phyloP scores from a whole-genome alignment of 2,797 vertebrate genomes.

The Onychomys leucogaster region DNA sequence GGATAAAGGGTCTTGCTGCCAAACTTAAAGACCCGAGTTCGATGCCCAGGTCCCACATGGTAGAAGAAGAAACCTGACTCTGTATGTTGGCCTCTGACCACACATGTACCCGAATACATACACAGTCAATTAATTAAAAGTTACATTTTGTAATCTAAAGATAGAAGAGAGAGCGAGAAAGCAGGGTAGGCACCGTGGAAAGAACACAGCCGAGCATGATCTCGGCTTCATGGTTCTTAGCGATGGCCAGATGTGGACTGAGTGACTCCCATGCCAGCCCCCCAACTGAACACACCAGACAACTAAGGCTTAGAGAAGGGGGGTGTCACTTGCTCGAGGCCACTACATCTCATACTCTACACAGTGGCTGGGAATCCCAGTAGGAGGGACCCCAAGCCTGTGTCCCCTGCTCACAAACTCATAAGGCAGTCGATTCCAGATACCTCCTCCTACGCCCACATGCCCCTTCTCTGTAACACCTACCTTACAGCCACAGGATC shows the following conservation, averaged over 20 bases:
- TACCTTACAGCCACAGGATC: background rate
- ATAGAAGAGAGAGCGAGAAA: background rate
- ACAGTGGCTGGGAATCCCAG: background rate
- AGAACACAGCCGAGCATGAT: background rate
- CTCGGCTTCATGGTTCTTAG: background rate
- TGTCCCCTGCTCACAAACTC: rapidly evolving
- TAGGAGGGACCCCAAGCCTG: background rate
- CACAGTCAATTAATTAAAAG: background rate
- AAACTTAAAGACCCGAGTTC: background rate
- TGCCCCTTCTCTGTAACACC: background rate
- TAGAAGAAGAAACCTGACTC: background rate
- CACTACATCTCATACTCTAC: background rate
- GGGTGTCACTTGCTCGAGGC: background rate
- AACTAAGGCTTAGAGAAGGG: background rate
- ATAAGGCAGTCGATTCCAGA: background rate
- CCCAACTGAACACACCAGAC: background rate
- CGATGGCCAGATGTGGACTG: background rate
- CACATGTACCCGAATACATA: background rate
- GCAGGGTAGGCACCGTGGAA: too few relatives aligned
- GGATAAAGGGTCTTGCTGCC: background rate
- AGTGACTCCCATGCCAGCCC: background rate
- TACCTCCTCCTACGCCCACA: rapidly evolving
- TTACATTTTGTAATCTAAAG: background rate
- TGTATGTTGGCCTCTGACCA: background rate
- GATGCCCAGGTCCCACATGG: background rate